Evolutionary conservation across 2,113 vertebrate genomes (phyloP).

Genomic region (Aegotheles bennettii): DNA sequence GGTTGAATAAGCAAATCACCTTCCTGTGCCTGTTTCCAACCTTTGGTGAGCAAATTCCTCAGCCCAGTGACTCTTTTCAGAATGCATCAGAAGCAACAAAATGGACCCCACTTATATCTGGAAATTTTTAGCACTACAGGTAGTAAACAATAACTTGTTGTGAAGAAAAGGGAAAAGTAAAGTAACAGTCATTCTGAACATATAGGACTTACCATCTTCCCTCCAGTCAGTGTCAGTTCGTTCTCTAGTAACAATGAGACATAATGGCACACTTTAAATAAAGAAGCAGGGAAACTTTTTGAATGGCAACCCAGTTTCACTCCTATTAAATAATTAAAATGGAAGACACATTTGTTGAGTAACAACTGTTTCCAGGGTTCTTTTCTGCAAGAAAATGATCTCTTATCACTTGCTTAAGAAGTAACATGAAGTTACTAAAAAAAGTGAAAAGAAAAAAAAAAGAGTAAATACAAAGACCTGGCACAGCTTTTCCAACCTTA

Average conservation of each 20-base stretch:
- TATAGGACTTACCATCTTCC: background rate
- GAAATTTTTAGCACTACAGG: background rate
- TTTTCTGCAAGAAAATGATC: background rate
- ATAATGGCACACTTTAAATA: background rate
- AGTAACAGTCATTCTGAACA: background rate
- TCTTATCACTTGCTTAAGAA: background rate
- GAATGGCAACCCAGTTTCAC: background rate
- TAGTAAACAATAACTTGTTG: background rate
- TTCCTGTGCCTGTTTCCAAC: background rate
- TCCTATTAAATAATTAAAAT: background rate
- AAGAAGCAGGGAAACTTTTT: background rate
- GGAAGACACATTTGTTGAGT: background rate
- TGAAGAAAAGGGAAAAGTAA: background rate
- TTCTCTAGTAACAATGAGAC: background rate
- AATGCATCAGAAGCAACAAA: background rate
- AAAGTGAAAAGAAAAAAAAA: too few species aligned
- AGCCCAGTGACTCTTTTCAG: background rate
- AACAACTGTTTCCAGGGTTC: background rate
- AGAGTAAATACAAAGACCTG: background rate
- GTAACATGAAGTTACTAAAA: background rate
- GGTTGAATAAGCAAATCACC: background rate
- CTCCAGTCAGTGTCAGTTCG: background rate
- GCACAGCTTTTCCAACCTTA: background rate
- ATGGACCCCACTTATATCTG: background rate
- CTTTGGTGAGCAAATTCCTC: background rate